phyloP scores from a whole-genome alignment of 2,888 invertebrate genomes.

The Serrognathus titanus region DNA sequence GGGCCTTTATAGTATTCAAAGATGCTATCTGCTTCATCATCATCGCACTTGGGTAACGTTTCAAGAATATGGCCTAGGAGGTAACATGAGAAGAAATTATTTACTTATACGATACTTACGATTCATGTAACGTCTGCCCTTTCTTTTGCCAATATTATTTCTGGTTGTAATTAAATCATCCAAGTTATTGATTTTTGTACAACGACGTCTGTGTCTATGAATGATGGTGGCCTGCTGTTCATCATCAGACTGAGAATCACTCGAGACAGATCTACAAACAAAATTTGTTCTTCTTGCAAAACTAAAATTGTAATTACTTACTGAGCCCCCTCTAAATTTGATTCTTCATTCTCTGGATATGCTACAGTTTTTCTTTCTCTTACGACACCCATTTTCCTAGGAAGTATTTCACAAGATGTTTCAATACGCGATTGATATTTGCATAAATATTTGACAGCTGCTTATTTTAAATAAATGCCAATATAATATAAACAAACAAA shows the following conservation, averaged over 20 bases:
- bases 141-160: slow-evolving; percentile 8
- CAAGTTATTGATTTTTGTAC: background rate
- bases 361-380: slow-evolving; percentile 4
- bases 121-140: slow-evolving; percentile 4
- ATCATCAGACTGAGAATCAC: slow-evolving; percentile 1
- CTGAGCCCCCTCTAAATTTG: background rate
- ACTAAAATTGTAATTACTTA: background rate
- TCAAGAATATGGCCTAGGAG: slow-evolving; percentile 4
- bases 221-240: background rate
- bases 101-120: slow-evolving; percentile 1
- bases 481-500: background rate
- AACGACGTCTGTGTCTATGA: background rate
- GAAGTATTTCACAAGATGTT: background rate
- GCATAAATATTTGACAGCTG: background rate
- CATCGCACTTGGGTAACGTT: slow-evolving; percentile 2
- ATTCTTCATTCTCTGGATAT: background rate
- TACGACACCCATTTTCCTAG: slow-evolving; percentile 8
- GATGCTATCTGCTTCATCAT: slow-evolving; percentile 2
- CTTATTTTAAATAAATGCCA: no score
- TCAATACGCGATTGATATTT: background rate
- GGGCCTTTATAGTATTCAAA: slow-evolving; percentile 6
- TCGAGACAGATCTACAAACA: background rate
- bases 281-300: no score
- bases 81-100: background rate
- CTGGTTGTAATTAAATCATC: background rate